phyloP scores from a whole-genome alignment of 2,888 invertebrate species.

The Parnassius smintheus region DNA sequence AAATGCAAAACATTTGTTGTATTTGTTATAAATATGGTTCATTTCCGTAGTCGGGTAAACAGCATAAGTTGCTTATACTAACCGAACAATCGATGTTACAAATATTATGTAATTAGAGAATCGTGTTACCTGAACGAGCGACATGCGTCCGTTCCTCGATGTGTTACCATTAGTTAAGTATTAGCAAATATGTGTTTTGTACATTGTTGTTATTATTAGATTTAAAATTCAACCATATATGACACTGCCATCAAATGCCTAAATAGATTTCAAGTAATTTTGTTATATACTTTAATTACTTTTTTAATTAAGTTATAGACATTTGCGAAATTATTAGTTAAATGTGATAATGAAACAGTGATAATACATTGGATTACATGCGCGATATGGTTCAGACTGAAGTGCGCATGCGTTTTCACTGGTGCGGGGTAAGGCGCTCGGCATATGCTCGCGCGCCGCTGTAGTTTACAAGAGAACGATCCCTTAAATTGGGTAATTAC shows the following conservation, averaged over 20 bases:
- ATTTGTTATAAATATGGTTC: constrained; percentile 15
- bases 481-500: constrained; percentile 64
- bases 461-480: constrained; percentile 40
- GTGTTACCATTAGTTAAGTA: constrained; percentile 79
- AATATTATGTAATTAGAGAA: constrained; percentile 40
- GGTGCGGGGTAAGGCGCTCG: constrained; percentile 1
- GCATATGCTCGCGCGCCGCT: constrained; percentile 29
- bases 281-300: constrained; percentile 54
- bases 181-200: constrained; percentile 69
- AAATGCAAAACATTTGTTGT: constrained; percentile 9
- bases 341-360: constrained; percentile 74
- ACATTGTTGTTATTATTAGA: constrained; percentile 68
- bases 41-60: constrained; percentile 20
- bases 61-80: constrained; percentile 38
- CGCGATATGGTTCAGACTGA: constrained; percentile 26
- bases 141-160: constrained; percentile 75
- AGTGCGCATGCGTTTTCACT: constrained; percentile 18
- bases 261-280: constrained; percentile 68
- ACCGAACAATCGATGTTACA: constrained; percentile 21
- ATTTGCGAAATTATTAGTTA: constrained; percentile 75
- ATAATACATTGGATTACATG: constrained; percentile 47
- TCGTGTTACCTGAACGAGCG: constrained; percentile 77
- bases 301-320: constrained; percentile 53
- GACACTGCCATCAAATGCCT: constrained; percentile 81
- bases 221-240: constrained; percentile 75